A percentile compares a stretch with the other conserved stretches of the same genome.
phyloP scores from a whole-genome alignment of 2,797 vertebrate species.

The Chloroceryle amazona region DNA sequence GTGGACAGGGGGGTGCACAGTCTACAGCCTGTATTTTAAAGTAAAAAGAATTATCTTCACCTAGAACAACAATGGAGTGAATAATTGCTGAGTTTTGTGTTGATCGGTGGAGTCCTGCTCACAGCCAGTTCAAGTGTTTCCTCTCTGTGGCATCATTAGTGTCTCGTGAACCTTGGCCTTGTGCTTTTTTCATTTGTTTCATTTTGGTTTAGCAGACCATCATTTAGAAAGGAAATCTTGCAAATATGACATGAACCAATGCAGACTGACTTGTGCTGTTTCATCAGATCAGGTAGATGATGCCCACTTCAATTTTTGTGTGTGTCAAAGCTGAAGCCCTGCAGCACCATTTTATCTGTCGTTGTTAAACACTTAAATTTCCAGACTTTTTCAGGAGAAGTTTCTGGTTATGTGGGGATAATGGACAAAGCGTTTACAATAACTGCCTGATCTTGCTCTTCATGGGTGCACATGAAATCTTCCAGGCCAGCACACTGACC shows the following conservation, averaged over 20 bases:
- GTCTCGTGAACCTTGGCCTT: background rate
- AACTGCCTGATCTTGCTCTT: background rate
- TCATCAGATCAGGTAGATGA: accelerated
- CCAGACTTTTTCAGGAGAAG: background rate
- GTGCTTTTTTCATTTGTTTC: background rate
- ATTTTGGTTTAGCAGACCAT: background rate
- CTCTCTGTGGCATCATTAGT: background rate
- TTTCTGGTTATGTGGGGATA: background rate
- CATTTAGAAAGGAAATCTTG: background rate
- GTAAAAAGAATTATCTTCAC: background rate
- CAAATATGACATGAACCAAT: accelerated
- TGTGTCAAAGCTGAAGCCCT: background rate
- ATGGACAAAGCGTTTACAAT: background rate
- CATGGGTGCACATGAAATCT: background rate
- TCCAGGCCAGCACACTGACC: background rate
- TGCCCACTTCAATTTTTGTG: background rate
- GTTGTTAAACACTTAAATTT: background rate
- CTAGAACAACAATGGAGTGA: accelerated
- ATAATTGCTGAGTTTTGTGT: too few relatives aligned
- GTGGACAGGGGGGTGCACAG: background rate
- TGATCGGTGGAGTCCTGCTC: accelerated
- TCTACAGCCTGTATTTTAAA: accelerated
- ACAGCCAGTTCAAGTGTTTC: background rate
- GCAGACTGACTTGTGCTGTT: background rate
- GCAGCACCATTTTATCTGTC: background rate